Percentiles rank a stretch among this genome's conserved stretches.
phyloP scores from a whole-genome alignment of 2,113 vertebrate genomes.

The Cynopterus brachyotis region DNA sequence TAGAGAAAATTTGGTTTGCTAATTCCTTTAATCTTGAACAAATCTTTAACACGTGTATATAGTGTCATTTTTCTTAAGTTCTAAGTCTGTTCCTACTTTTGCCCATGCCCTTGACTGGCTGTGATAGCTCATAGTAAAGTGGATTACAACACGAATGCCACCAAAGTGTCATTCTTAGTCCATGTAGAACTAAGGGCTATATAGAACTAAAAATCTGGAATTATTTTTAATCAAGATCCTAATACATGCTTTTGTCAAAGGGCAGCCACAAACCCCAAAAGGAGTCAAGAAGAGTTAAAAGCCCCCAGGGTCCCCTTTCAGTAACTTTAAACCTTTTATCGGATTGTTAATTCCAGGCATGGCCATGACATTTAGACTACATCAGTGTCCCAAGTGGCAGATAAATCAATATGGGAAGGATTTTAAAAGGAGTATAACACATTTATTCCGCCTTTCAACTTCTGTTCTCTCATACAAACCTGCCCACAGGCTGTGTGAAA shows the following conservation, averaged over 20 bases:
- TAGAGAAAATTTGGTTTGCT: background rate
- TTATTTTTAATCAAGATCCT: background rate
- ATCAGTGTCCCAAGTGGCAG: background rate
- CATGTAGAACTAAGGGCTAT: background rate
- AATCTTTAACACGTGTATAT: background rate
- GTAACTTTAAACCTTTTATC: background rate
- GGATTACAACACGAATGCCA: background rate
- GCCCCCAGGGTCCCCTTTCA: background rate
- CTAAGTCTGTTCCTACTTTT: background rate
- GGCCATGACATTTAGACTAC: background rate
- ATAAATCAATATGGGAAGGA: conserved; percentile 8
- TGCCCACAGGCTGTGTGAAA: conserved; percentile 42
- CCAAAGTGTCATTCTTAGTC: background rate
- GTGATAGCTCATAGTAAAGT: background rate
- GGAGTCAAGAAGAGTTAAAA: background rate
- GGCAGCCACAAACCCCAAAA: background rate
- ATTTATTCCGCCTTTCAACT: background rate
- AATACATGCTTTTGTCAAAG: background rate
- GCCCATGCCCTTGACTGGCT: background rate
- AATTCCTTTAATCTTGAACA: conserved; percentile 25
- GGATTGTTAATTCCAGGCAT: background rate
- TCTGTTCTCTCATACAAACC: background rate
- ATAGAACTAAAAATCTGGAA: background rate
- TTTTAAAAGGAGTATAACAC: background rate
- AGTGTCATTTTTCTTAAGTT: conserved; percentile 3